These are phyloP conservation scores for Pygmarrhopalites habei DNA, from an alignment of 1,140 invertebrate species.

Conservation along the genomic window DNA sequence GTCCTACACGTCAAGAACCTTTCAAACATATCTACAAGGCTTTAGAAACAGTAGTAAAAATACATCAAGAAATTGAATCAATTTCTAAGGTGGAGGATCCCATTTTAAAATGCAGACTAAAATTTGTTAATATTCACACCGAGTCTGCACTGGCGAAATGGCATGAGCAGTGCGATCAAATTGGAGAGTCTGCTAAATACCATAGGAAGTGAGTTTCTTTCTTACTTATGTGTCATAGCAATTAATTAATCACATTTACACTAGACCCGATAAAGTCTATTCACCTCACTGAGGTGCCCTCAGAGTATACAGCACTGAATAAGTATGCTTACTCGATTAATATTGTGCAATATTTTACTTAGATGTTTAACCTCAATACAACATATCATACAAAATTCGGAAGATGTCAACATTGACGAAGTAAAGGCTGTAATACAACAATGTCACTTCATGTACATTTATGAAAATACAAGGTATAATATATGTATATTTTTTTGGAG, in stretches of 20 bases:
- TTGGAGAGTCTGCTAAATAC: conserved; percentile 17
- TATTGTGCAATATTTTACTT: too few relatives aligned
- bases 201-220: too few relatives aligned
- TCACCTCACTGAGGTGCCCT: too few relatives aligned
- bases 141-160: conserved; percentile 32
- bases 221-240: too few relatives aligned
- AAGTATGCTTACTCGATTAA: too few relatives aligned
- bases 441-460: conserved; percentile 28
- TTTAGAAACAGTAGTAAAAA: background rate
- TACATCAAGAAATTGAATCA: conserved; percentile 10
- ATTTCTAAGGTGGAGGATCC: background rate
- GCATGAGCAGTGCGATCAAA: conserved; percentile 32
- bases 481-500: too few relatives aligned
- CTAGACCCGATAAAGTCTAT: too few relatives aligned
- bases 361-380: conserved; percentile 23
- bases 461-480: conserved; percentile 37
- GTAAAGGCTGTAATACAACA: conserved; percentile 6
- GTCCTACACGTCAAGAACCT: conserved; percentile 17
- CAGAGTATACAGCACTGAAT: too few relatives aligned
- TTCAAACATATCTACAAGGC: conserved; percentile 34
- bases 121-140: conserved; percentile 27
- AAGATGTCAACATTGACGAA: conserved; percentile 17
- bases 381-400: background rate
- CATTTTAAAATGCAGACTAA: conserved; percentile 15
- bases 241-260: too few relatives aligned